Evolutionary conservation across 2,797 vertebrate genomes (phyloP).

Genomic region (Leuciscus waleckii): DNA sequence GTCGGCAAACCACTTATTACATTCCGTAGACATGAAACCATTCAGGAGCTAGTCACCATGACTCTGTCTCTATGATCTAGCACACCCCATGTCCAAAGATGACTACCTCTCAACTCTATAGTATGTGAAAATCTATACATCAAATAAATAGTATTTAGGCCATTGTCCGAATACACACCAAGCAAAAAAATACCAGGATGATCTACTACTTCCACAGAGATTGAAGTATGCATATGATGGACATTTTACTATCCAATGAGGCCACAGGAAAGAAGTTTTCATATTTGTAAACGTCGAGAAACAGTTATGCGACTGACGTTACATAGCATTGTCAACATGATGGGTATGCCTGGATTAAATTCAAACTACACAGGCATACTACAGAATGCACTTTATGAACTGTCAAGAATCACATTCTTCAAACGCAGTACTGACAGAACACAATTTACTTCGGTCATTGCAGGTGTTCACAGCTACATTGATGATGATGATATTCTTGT

Average conservation of each 20-base stretch:
- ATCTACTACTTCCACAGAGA: neutral
- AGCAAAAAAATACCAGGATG: neutral
- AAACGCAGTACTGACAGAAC: neutral
- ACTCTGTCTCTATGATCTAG: constrained; percentile 52
- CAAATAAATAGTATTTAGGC: constrained; percentile 1
- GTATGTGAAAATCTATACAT: neutral
- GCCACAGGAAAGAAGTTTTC: neutral
- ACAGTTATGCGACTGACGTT: neutral
- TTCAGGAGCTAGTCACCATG: constrained; percentile 52
- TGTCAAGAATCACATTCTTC: neutral
- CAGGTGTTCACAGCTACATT: neutral
- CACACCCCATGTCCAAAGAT: neutral
- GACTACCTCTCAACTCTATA: neutral
- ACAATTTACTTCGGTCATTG: neutral
- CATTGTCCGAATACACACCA: neutral
- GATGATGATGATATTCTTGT: constrained; percentile 47
- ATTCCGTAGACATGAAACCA: constrained; percentile 48
- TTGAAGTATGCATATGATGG: neutral
- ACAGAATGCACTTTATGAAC: neutral
- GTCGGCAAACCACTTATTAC: constrained; percentile 31
- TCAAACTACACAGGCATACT: neutral
- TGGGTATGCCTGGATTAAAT: neutral
- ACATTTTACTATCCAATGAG: neutral
- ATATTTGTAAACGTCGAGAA: neutral
- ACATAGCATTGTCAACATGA: neutral